A percentile compares a stretch with the other conserved stretches of the same genome.
Conservation (phyloP, 2,797 vertebrate genomes). For the Rachycentron canadum region DNA sequence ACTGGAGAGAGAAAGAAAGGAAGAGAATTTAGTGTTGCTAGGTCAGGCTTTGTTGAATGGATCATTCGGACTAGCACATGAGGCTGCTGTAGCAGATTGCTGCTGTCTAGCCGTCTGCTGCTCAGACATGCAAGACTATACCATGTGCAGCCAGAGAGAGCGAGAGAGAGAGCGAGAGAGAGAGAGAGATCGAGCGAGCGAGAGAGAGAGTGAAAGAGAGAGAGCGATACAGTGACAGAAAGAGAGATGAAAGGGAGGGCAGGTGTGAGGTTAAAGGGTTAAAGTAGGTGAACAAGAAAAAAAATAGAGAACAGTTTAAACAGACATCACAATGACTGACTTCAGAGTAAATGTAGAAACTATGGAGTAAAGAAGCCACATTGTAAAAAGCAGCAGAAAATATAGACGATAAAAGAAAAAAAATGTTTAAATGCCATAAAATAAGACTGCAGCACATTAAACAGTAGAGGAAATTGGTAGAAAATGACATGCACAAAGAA, state of each 20-base stretch:
- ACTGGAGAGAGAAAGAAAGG: constrained; percentile 52
- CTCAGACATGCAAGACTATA: constrained; percentile 83
- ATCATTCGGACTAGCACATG: constrained; percentile 61
- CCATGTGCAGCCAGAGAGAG: constrained; percentile 76
- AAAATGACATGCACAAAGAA: constrained; percentile 29
- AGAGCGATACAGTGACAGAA: constrained; percentile 17
- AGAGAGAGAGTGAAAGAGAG: constrained; percentile 13
- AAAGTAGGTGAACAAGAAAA: constrained; percentile 46
- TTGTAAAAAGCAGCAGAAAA: constrained; percentile 1
- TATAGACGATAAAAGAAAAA: not conserved
- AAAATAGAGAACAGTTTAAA: constrained; percentile 1
- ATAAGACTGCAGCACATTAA: not conserved
- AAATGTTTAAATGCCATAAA: constrained; percentile 7
- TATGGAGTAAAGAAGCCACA: not conserved
- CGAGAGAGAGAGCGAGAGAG: constrained; percentile 35
- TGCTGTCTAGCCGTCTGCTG: constrained; percentile 85
- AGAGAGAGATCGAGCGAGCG: constrained; percentile 23
- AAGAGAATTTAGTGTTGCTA: constrained; percentile 62
- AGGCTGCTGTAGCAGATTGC: constrained; percentile 79
- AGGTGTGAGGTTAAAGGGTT: constrained; percentile 61
- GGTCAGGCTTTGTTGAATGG: constrained; percentile 70
- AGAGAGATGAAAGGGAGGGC: constrained; percentile 52
- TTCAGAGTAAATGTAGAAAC: constrained; percentile 6
- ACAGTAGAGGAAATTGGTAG: not conserved
- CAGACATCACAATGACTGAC: constrained; percentile 13